Evolutionary conservation across 2,888 invertebrate genomes (phyloP), one percentile per base, ranked within the genome.

Genomic region (Diarsia dahlii): DNA sequence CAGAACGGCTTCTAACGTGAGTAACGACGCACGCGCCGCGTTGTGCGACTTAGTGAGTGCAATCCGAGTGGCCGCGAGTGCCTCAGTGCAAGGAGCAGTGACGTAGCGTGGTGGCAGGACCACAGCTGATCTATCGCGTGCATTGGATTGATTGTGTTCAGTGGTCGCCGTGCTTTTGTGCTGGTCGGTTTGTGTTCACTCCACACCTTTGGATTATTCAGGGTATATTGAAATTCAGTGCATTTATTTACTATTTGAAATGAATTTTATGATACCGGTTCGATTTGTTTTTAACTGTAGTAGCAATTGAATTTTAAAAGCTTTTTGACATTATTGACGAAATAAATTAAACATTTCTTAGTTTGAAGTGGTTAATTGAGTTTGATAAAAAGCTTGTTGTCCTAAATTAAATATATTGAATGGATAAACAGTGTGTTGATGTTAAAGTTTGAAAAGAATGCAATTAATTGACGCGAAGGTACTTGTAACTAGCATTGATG

Each of bases 1-100:
- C 99, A 99, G 99, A 99, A 98, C 98, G 98, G 98, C 99, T 98
- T 98, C 98, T 98, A 98, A 98, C 98, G 99, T 99, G 98, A 99
- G 99, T 99, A 94, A 89, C 92, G 93, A 89, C 95, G 94, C 93
- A 94, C 93, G 95, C 90, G 91, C 88, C 90, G 87, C 71, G 85
- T 85, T 85, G 92, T 90, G 92, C 90, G 91, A 86, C 88, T 87
- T 87, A 90, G 93, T 93, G 92, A 91, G 95, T 95, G 94, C 91
- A 91, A 88, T 87, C 93, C 92, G 92, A 92, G 94, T 94, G 93
- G 85, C 82, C 87, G 89, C 90, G 86, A 89, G 86, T 85, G 88
- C 89, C 80, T 82, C 85, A 86, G 86, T 86, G 87, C 88, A 82
- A 77, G 70, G 87, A 86, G 87, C 82, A 91, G 93, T 94, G 95